phyloP scores from a whole-genome alignment of 1,140 invertebrate species.

The Drosophila sechellia region DNA sequence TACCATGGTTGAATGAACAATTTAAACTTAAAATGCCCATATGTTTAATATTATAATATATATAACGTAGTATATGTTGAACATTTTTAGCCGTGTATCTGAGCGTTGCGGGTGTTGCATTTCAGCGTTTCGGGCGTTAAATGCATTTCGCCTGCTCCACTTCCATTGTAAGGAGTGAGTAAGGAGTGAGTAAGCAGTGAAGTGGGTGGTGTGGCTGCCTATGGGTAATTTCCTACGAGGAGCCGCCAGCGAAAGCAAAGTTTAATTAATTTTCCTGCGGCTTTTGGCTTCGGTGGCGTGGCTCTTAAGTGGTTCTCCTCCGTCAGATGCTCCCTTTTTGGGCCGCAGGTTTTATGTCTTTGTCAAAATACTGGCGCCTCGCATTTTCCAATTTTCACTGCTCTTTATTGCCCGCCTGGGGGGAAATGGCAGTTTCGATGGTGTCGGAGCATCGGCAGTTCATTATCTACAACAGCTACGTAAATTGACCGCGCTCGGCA shows the following conservation, averaged over 20 bases:
- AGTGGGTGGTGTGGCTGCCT: constrained; percentile 13
- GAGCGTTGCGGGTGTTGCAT: constrained; percentile 40
- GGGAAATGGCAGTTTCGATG: not conserved
- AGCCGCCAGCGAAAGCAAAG: constrained; percentile 45
- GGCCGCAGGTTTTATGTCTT: constrained; percentile 43
- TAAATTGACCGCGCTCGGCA: constrained; percentile 2
- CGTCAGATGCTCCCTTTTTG: constrained; percentile 24
- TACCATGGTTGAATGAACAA: no score
- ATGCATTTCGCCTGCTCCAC: constrained; percentile 47
- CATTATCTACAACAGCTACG: constrained; percentile 8
- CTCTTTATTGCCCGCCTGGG: constrained; percentile 23
- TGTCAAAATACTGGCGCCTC: constrained; percentile 38
- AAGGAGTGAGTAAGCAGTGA: not conserved
- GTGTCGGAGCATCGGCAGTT: constrained; percentile 10
- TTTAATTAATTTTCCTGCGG: constrained; percentile 62
- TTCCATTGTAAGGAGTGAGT: not conserved
- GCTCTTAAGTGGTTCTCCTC: constrained; percentile 50
- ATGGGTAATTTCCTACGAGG: constrained; percentile 30
- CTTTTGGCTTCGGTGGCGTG: constrained; percentile 46
- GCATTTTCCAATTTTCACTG: constrained; percentile 44
- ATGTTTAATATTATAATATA: no score
- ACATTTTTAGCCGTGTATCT: constrained; percentile 2
- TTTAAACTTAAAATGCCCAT: no score
- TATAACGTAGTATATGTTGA: not conserved
- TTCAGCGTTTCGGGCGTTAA: constrained; percentile 30